These are phyloP conservation scores for Perca fluviatilis DNA, from an alignment of 2,113 vertebrate genomes.

Conservation along the genomic window DNA sequence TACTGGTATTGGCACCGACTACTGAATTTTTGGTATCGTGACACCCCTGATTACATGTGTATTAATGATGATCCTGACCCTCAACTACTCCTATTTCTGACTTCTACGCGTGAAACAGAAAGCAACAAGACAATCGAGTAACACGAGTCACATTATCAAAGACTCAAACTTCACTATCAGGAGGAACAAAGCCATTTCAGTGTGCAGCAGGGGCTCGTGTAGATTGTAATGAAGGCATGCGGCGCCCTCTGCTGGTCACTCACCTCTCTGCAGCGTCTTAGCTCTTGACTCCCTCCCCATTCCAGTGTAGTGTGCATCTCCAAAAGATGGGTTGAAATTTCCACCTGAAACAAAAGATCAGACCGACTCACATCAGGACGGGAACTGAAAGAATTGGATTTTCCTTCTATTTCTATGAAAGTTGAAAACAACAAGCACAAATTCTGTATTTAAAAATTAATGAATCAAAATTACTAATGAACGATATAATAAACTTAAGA, in stretches of 20 bases:
- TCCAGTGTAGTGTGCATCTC: constrained; percentile 88
- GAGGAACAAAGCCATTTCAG: too few relatives aligned
- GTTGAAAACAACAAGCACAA: neutral
- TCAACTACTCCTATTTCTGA: too few relatives aligned
- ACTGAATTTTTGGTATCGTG: too few relatives aligned
- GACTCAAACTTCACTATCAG: too few relatives aligned
- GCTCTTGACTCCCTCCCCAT: constrained; percentile 93
- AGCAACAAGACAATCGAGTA: too few relatives aligned
- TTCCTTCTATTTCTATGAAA: too few relatives aligned
- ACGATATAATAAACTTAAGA: neutral
- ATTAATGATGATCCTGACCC: neutral
- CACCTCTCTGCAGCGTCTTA: constrained; percentile 95
- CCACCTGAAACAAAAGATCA: constrained; percentile 77
- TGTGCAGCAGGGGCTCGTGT: neutral
- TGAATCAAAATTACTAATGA: neutral
- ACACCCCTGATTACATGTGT: too few relatives aligned
- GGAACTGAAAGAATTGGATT: neutral
- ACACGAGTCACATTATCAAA: too few relatives aligned
- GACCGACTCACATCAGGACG: neutral
- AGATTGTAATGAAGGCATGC: neutral
- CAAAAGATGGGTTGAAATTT: constrained; percentile 86
- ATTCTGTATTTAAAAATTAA: neutral
- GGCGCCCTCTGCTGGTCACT: constrained; percentile 64
- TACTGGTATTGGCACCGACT: too few relatives aligned
- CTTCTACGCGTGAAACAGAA: too few relatives aligned